These are phyloP conservation scores for Bubo bubo DNA, from an alignment of 2,113 vertebrate genomes.

Conservation along the genomic window DNA sequence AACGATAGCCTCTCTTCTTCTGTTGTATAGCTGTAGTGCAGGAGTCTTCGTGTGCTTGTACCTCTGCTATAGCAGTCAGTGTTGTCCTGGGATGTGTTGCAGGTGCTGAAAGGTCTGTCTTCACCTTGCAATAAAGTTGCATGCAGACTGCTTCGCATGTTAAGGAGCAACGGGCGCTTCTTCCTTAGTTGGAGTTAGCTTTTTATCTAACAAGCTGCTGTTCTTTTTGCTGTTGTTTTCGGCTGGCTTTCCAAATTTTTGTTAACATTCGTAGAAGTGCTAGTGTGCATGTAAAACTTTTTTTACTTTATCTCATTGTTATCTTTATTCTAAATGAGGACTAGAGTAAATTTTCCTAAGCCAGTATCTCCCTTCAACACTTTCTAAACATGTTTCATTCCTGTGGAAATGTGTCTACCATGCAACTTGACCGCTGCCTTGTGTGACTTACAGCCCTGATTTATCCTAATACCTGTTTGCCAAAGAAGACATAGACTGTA, in stretches of 20 bases:
- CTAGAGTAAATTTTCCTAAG: not conserved
- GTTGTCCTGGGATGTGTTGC: not conserved
- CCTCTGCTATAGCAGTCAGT: not conserved
- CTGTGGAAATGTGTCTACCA: not conserved
- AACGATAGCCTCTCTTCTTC: rapidly evolving
- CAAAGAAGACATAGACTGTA: not conserved
- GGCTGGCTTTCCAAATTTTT: not conserved
- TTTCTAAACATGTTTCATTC: not conserved
- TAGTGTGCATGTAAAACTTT: not conserved
- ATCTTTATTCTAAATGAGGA: not conserved
- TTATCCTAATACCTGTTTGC: not conserved
- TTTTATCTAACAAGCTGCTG: not conserved
- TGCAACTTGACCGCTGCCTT: rapidly evolving
- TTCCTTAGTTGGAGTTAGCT: not conserved
- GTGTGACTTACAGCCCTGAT: not conserved
- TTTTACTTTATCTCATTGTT: not conserved
- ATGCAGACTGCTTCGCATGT: not conserved
- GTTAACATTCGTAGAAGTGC: not conserved
- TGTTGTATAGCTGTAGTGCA: not conserved
- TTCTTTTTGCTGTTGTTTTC: not conserved
- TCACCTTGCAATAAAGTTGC: not conserved
- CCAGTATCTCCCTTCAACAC: not conserved
- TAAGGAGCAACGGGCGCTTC: not conserved
- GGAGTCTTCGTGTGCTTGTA: not conserved
- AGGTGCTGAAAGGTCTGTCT: not conserved